These are phyloP conservation scores for Erethizon dorsatum DNA, from an alignment of 2,797 vertebrate genomes.

Conservation along the genomic window DNA sequence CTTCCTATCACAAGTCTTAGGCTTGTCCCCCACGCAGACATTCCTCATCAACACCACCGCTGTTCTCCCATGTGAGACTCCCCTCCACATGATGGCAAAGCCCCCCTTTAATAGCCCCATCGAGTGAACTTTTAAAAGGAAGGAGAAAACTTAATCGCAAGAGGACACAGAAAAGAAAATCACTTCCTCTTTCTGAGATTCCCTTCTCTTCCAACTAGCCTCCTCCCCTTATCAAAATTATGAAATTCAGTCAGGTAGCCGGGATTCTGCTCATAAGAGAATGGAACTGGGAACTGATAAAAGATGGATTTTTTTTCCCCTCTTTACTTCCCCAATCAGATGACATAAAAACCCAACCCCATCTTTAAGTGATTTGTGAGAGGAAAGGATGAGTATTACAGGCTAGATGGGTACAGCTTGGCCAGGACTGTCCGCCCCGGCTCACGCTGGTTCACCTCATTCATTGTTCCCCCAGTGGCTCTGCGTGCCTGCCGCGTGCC, in stretches of 20 bases:
- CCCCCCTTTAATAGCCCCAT: not conserved
- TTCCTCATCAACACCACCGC: not conserved
- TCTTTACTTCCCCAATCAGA: not conserved
- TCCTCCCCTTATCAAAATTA: not conserved
- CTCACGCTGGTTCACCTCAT: not conserved
- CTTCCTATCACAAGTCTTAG: not conserved
- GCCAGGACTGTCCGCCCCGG: not conserved
- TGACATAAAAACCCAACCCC: not conserved
- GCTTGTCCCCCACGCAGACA: not conserved
- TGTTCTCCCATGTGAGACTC: no score
- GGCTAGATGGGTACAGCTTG: not conserved
- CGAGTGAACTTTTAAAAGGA: not conserved
- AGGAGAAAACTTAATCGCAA: constrained; percentile 13
- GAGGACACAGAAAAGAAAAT: not conserved
- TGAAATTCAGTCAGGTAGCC: not conserved
- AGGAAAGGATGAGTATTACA: not conserved
- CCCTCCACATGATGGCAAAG: not conserved
- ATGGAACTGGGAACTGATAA: not conserved
- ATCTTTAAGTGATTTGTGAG: not conserved
- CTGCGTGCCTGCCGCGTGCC: not conserved
- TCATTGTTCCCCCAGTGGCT: rapidly evolving
- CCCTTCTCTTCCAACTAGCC: not conserved
- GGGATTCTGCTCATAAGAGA: not conserved
- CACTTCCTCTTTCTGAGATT: not conserved
- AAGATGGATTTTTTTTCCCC: not conserved